A percentile compares a stretch with the other conserved stretches of the same genome.
Conservation (phyloP, 2,113 vertebrate genomes). For the Sylvietta virens region DNA sequence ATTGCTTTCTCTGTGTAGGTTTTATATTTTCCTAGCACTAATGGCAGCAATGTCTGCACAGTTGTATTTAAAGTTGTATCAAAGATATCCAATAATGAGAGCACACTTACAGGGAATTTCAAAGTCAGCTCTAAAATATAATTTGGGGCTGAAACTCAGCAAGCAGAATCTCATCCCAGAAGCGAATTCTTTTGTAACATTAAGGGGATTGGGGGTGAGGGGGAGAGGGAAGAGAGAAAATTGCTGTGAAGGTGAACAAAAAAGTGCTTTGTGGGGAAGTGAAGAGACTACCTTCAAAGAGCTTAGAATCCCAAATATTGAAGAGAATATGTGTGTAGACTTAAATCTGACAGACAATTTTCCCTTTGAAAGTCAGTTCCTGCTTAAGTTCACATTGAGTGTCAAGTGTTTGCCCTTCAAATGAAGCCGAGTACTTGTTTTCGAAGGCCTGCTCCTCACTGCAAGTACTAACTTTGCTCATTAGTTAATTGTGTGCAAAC, state of each 20-base stretch:
- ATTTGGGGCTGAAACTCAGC: slow-evolving; percentile 50
- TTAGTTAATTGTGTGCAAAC: neutral
- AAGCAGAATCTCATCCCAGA: slow-evolving; percentile 52
- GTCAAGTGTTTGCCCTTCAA: slow-evolving; percentile 42
- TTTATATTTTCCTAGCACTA: slow-evolving; percentile 18
- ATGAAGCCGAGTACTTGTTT: neutral
- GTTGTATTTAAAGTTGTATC: slow-evolving; percentile 47
- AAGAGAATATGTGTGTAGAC: slow-evolving; percentile 17
- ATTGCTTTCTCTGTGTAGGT: neutral
- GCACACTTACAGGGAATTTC: slow-evolving; percentile 44
- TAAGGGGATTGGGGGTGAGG: neutral
- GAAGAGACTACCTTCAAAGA: slow-evolving; percentile 57
- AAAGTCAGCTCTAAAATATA: slow-evolving; percentile 52
- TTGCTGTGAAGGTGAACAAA: slow-evolving; percentile 50
- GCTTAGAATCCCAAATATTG: slow-evolving; percentile 39
- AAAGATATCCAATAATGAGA: slow-evolving; percentile 40
- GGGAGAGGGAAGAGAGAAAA: slow-evolving; percentile 27
- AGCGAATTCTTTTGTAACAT: slow-evolving; percentile 48
- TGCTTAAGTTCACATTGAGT: slow-evolving; percentile 30
- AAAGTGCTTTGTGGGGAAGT: slow-evolving; percentile 53
- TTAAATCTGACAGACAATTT: slow-evolving; percentile 9
- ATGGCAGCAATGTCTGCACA: neutral
- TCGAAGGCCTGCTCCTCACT: neutral
- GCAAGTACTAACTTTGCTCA: neutral
- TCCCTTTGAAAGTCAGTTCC: slow-evolving; percentile 37